Conservation (phyloP, 2,113 vertebrate genomes). For the Sprattus sprattus region DNA sequence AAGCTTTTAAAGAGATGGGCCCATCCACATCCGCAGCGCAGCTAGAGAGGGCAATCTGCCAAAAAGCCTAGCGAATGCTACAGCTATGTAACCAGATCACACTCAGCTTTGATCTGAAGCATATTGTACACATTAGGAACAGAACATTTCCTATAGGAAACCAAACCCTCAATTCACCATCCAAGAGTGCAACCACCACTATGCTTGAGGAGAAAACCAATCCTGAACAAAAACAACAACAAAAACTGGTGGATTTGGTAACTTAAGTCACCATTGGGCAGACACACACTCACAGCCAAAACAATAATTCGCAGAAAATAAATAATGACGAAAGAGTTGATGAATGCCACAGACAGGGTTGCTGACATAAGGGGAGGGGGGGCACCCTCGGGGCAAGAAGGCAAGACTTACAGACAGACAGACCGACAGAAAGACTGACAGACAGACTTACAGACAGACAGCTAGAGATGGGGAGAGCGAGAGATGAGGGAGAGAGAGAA, state of each 20-base stretch:
- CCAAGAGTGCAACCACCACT: background rate
- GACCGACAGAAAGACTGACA: background rate
- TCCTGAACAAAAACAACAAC: background rate
- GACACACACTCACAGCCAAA: background rate
- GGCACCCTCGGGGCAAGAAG: background rate
- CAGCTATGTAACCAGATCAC: background rate
- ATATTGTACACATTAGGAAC: background rate
- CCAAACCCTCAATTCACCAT: background rate
- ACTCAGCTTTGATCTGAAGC: background rate
- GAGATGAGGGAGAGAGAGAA: background rate
- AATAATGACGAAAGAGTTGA: background rate
- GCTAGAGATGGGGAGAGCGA: no score
- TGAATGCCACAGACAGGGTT: background rate
- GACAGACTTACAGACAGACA: slow-evolving; percentile 3
- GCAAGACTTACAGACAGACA: slow-evolving; percentile 18
- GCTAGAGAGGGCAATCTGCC: background rate
- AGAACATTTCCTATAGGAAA: background rate
- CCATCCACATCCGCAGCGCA: background rate
- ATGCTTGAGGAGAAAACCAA: background rate
- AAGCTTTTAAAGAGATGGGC: background rate
- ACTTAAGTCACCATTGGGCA: background rate
- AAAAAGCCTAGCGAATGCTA: background rate
- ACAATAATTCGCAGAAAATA: background rate
- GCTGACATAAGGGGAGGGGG: background rate
- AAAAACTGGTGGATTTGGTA: background rate